These are phyloP conservation scores for Decapterus maruadsi DNA, from an alignment of 2,797 vertebrate genomes.

Conservation along the genomic window DNA sequence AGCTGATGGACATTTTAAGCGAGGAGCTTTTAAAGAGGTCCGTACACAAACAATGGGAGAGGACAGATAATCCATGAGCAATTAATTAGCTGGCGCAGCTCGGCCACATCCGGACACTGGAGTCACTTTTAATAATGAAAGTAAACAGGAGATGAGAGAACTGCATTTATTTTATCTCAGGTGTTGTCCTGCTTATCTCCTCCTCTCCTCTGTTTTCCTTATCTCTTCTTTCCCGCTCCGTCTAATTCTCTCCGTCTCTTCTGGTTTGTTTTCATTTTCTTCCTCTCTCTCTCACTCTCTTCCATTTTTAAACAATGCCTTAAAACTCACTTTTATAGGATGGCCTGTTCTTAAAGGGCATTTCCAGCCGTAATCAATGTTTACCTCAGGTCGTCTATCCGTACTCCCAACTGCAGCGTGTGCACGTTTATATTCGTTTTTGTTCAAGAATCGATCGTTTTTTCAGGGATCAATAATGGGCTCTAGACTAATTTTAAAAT, in stretches of 20 bases:
- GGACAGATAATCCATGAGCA: constrained; percentile 86
- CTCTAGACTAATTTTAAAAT: no score
- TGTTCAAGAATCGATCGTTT: no score
- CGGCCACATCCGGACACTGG: constrained; percentile 61
- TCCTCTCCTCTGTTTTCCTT: neutral
- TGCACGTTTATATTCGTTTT: no score
- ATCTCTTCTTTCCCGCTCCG: neutral
- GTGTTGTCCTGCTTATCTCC: constrained; percentile 54
- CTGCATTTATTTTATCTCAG: constrained; percentile 32
- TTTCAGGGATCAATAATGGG: no score
- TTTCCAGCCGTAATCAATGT: no score
- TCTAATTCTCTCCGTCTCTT: neutral
- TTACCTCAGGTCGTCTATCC: no score
- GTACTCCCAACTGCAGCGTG: no score
- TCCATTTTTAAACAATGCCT: no score
- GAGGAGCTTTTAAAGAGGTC: constrained; percentile 71
- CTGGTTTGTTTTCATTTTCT: neutral
- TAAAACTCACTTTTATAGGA: no score
- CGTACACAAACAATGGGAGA: constrained; percentile 82
- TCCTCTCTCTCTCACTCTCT: no score
- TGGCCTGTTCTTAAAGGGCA: no score
- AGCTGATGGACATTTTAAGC: constrained; percentile 75
- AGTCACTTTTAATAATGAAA: constrained; percentile 79
- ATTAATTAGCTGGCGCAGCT: constrained; percentile 78
- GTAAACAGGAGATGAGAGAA: constrained; percentile 57